These are phyloP conservation scores for Cladorhizidae sp. DNA, from an alignment of 37 sponge, comb jelly and placozoan species.

Conservation along the genomic window DNA sequence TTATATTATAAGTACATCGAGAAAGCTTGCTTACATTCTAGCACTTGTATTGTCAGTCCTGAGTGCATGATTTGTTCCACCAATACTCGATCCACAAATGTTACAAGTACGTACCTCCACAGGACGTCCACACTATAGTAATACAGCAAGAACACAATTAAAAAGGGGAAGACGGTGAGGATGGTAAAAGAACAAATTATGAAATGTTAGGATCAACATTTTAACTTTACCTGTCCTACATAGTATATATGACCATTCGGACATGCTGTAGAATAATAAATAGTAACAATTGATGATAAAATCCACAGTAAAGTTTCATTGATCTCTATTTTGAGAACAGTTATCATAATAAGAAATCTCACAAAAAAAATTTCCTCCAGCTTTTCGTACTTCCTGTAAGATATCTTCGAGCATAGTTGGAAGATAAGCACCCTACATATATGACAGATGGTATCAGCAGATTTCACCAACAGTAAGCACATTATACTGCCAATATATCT, in stretches of 20 bases:
- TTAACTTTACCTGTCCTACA: conserved; percentile 51
- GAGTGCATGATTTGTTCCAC: conserved; percentile 41
- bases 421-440: conserved; percentile 48
- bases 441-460: too few relatives aligned
- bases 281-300: background rate
- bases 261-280: conserved; percentile 38
- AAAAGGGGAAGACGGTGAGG: background rate
- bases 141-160: background rate
- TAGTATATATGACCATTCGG: conserved; percentile 79
- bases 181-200: background rate
- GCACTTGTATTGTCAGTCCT: conserved; percentile 31
- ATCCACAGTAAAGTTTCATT: background rate
- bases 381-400: conserved; percentile 47
- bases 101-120: conserved; percentile 27
- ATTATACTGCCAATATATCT: too few relatives aligned
- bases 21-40: conserved; percentile 27
- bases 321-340: background rate
- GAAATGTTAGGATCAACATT: too few relatives aligned
- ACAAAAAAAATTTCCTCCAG: conserved; percentile 63
- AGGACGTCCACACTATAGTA: conserved; percentile 27
- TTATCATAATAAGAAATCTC: background rate
- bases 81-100: conserved; percentile 45
- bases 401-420: conserved; percentile 71
- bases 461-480: too few relatives aligned
- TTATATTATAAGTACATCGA: background rate